Percentiles rank a stretch among this genome's conserved stretches.
phyloP scores from a whole-genome alignment of 2,797 vertebrate genomes.

The Oryzias sinensis region DNA sequence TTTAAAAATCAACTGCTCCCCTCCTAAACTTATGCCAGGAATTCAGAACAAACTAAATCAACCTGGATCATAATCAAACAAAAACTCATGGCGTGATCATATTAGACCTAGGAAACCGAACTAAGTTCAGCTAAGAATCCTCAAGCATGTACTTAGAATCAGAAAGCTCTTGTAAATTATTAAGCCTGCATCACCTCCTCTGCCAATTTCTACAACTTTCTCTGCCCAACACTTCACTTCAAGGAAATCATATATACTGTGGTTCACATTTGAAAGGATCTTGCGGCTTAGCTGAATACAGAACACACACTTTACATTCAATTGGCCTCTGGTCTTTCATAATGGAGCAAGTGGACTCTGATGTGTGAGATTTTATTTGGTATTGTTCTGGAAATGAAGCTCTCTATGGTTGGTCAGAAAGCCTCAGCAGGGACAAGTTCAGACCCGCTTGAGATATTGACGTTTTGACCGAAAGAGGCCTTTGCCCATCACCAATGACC shows the following conservation, averaged over 20 bases:
- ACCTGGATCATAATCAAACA: no score
- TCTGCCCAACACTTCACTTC: neutral
- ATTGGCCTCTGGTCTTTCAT: conserved; percentile 45
- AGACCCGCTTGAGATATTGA: conserved; percentile 67
- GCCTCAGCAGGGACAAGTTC: conserved; percentile 56
- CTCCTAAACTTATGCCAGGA: no score
- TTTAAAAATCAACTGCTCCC: no score
- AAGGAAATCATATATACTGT: conserved; percentile 5
- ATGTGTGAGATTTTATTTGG: conserved; percentile 56
- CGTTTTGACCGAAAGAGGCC: conserved; percentile 68
- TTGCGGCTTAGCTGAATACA: conserved; percentile 2
- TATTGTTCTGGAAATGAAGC: conserved; percentile 57
- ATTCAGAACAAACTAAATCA: neutral
- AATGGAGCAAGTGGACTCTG: conserved; percentile 40
- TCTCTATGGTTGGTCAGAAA: conserved; percentile 48
- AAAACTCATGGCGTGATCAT: no score
- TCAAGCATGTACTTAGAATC: neutral
- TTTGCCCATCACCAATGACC: conserved; percentile 74
- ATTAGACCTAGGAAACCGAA: no score
- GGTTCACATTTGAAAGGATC: conserved; percentile 21
- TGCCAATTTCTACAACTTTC: neutral
- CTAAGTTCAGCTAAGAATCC: no score
- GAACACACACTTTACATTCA: conserved; percentile 36
- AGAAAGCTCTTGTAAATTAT: neutral
- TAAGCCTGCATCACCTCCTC: neutral